Evolutionary conservation across 2,888 invertebrate species (phyloP).

Genomic region (Diaphora mendica): DNA sequence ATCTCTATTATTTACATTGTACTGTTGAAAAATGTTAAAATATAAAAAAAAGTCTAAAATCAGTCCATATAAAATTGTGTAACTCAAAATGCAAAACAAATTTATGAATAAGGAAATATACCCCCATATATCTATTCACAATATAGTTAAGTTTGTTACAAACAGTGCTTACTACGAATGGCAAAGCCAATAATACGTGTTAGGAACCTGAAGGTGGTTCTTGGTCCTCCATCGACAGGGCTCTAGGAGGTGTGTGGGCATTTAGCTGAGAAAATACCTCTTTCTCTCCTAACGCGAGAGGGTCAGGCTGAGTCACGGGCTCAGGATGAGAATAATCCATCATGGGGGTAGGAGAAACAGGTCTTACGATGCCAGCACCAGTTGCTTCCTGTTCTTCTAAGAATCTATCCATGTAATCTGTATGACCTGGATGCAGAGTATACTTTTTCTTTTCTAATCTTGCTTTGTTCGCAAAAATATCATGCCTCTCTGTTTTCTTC

Average conservation of each 20-base stretch:
- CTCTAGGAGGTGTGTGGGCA: slow-evolving; percentile 72
- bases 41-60: slow-evolving; percentile 42
- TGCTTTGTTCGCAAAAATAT: slow-evolving; percentile 95
- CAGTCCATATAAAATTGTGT: slow-evolving; percentile 58
- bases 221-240: slow-evolving; percentile 77
- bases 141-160: slow-evolving; percentile 55
- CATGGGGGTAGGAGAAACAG: slow-evolving; percentile 89
- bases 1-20: slow-evolving; percentile 76
- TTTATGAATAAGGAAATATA: slow-evolving; percentile 67
- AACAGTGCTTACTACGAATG: slow-evolving; percentile 71
- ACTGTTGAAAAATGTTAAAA: slow-evolving; percentile 63
- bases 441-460: slow-evolving; percentile 97
- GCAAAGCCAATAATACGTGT: slow-evolving; percentile 68
- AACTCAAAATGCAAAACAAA: slow-evolving; percentile 38
- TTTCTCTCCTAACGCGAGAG: slow-evolving; percentile 80
- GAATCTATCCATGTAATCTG: slow-evolving; percentile 97
- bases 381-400: slow-evolving; percentile 94
- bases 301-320: slow-evolving; percentile 79
- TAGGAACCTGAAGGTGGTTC: slow-evolving; percentile 80
- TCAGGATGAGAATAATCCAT: slow-evolving; percentile 77
- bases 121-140: slow-evolving; percentile 39
- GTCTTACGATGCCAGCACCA: slow-evolving; percentile 86
- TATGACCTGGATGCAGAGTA: slow-evolving; percentile 95
- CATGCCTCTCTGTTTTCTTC: slow-evolving; percentile 99
- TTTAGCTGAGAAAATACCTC: slow-evolving; percentile 83